Evolutionary conservation across 2,888 invertebrate species (phyloP), one percentile per base, ranked within the genome.

Genomic region (Netelia inedita): DNA sequence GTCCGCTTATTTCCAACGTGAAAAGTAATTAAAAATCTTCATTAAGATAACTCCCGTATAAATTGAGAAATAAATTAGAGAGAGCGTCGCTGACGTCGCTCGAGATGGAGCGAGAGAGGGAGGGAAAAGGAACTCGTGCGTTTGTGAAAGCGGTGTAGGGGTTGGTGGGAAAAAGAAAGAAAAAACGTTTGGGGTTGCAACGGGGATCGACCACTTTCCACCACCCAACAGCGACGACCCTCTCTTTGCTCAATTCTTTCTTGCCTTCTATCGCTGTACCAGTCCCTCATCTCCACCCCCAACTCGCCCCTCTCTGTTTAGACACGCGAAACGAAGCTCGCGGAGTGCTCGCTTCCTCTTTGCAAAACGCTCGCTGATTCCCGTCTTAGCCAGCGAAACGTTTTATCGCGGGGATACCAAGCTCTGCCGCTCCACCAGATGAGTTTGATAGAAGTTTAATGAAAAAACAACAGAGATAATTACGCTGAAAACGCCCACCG

Each of bases 391-490:
- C 71, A 43, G 35, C 35, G 14, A 59, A 85, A 84, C 84, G 79
- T 83, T 87, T 85, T 83, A 83, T 73, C 76, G 76, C 66, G 43
- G 55, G 61, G 71, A 76, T 85, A 80, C 68, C 55, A 55, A 43
- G 23, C 69, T 59, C 61, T 79, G 79, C 74, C 57, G n/a, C 66
- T 68, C n/a, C 55, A 11, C 55, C 71, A 75, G 82, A 82, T 79
- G 85, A 82, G 85, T 88, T 89, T 88, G 87, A 91, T 89, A 89
- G 88, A 86, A 91, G 87, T 89, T 90, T 91, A 89, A 91, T 91
- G 91, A 90, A 91, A 91, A 89, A 90, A 90, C 88, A 91, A 91
- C 91, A 91, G 84, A 87, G 87, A 88, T 91, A 91, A 91, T 91
- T 90, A 90, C 81, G 68, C 68, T 66, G 85, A 76, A 83, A 85